Evolutionary conservation across 2,888 invertebrate species (phyloP), one percentile per base, ranked within the genome.

Genomic region (Sylvicola cinctus): DNA sequence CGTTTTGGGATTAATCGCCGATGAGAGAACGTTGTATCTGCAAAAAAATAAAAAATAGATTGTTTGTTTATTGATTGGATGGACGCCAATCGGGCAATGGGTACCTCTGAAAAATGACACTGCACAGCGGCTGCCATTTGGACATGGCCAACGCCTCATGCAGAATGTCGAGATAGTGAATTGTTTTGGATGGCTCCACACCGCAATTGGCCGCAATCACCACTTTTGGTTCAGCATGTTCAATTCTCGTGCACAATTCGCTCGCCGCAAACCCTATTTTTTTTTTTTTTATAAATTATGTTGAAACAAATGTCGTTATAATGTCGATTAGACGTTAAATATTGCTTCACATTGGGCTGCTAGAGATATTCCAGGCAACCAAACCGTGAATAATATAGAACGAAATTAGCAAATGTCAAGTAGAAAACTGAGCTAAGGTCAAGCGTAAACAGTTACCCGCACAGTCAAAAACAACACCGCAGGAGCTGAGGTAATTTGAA

Each of bases 171-270:
- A 52, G 38, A 40, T 52, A 59, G 34, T 26, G 40, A 36, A 91
- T 72, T 36, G 83, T 66, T 61, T 76, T 79, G 40, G 72, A 74
- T 0, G 88, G 90, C 53, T 93, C 91, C 10, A 91, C 66, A 2
- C 91, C 91, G 49, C 81, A 87, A 54, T 84, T 90, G 1, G 88
- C 85, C 2, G 84, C 79, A 23, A 93, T 76, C 17, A 93, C 73
- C 4, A 90, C 70, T 46, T 80, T 84, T 0, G 93, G 90, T 51
- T 81, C 71, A 1, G 79, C 78, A 49, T 93, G 91, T 46, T 81
- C 74, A 35, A 93, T 87, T 40, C 91, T 68, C 1, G 74, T 69
- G 29, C 84, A 70, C 6, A 93, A 61, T 53, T 93, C 91, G 41
- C 77, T 70, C 0, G 90, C 81, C 1, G 90, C 88, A 49, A 91